A percentile compares a stretch with the other conserved stretches of the same genome.
Evolutionary conservation across 2,113 vertebrate species (phyloP).

Genomic region (Campylomormyrus numenius): DNA sequence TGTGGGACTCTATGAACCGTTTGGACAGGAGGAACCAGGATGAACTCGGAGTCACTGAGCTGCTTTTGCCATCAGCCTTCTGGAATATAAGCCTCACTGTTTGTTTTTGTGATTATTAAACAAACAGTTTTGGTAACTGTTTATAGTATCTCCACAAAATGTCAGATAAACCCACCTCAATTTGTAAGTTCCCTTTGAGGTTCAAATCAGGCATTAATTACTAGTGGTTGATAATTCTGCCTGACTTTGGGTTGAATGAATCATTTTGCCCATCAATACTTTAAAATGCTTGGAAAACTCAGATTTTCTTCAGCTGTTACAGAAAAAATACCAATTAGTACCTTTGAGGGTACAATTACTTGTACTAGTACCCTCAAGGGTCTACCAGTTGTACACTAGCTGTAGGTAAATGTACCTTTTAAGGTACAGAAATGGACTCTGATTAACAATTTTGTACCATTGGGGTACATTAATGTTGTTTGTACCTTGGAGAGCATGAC

Average conservation of each 20-base stretch:
- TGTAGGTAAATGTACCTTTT: neutral
- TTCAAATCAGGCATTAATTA: neutral
- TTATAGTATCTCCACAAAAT: neutral
- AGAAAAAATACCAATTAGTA: neutral
- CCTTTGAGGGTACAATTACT: neutral
- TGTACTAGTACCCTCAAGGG: neutral
- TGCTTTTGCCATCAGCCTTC: neutral
- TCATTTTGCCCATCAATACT: neutral
- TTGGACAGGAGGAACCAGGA: conserved; percentile 21
- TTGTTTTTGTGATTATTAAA: neutral
- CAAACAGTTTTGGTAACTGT: neutral
- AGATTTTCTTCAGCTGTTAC: neutral
- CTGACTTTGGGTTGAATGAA: neutral
- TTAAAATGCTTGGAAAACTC: neutral
- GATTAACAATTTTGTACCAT: neutral
- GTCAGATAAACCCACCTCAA: neutral
- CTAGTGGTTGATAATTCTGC: neutral
- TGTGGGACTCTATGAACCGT: conserved; percentile 40
- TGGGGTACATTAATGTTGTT: neutral
- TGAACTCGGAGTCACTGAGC: neutral
- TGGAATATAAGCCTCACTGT: neutral
- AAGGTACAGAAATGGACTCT: neutral
- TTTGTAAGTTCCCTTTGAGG: neutral
- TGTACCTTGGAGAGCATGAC: neutral
- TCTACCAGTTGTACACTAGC: neutral